Evolutionary conservation across 1,140 invertebrate species (phyloP), one percentile per base, ranked within the genome.

Genomic region (Bombus confusus): DNA sequence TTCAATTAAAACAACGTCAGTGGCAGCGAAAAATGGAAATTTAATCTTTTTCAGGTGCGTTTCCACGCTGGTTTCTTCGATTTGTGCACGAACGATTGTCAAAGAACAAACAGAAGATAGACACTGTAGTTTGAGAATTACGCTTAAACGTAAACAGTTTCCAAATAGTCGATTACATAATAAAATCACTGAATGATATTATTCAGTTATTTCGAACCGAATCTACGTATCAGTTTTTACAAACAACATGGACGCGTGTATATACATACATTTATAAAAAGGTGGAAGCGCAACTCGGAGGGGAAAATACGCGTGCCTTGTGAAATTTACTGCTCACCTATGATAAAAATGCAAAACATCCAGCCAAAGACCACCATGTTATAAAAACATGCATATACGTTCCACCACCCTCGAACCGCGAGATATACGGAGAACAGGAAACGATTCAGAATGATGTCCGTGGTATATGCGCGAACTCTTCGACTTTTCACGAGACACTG

Each of bases 401-500:
- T 62, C 39, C 25, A 52, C 64, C 18, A 77, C 80, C n/a, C 62
- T 43, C 59, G 25, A 52, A 37, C 28, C 43, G 66, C 59, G 47
- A 79, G 41, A 76, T 41, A 79, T 85, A 76, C 57, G 41, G 37
- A 83, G 34, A 75, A 83, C 9, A 72, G 41, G 57, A 76, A 71
- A 80, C 10, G 69, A 81, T 78, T 59, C 10, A 3, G 28, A 74
- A 41, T 41, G 73, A 75, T 25, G 34, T 9, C 25, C 34, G 72
- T 85, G 37, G n/a, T 74, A 59, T 15, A n/a, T 41, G 85, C 88
- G 91, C 89, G 92, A 91, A 91, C 86, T 68, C 90, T 85, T 74
- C 91, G 91, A 89, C 87, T 92, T 91, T 92, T 92, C 92, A 92
- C 89, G 89, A 92, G 86, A 83, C 86, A 94, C 94, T 94, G 93